phyloP scores from a whole-genome alignment of 2,797 vertebrate genomes.

The Melanotaenia pygmaea region DNA sequence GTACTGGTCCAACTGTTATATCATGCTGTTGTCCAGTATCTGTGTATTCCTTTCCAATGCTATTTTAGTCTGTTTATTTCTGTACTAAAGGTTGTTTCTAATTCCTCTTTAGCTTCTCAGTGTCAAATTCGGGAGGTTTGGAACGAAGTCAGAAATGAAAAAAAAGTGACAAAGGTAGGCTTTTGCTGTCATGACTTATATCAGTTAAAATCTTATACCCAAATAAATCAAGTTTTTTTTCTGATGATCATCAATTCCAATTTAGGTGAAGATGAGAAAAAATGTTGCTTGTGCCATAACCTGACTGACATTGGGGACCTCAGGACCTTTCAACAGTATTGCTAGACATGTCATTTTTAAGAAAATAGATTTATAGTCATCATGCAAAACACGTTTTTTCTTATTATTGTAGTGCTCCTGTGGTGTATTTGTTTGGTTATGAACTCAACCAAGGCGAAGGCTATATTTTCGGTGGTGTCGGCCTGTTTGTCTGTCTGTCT shows the following conservation, averaged over 20 bases:
- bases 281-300: no score
- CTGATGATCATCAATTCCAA: neutral
- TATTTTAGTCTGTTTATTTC: slow-evolving; percentile 77
- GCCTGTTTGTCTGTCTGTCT: no score
- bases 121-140: slow-evolving; percentile 60
- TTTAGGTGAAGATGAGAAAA: neutral
- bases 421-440: no score
- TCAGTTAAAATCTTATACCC: neutral
- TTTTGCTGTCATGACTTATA: neutral
- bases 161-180: neutral
- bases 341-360: no score
- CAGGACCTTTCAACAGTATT: no score
- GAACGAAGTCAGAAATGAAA: slow-evolving; percentile 21
- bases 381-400: no score
- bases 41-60: slow-evolving; percentile 48
- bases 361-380: no score
- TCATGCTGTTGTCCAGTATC: slow-evolving; percentile 54
- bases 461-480: no score
- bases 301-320: no score
- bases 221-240: neutral
- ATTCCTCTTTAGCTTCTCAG: slow-evolving; percentile 66
- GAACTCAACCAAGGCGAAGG: no score
- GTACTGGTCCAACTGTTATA: slow-evolving; percentile 32
- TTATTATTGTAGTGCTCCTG: no score
- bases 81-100: slow-evolving; percentile 65